phyloP scores from a whole-genome alignment of 2,113 vertebrate genomes.

The Xiphophorus couchianus region DNA sequence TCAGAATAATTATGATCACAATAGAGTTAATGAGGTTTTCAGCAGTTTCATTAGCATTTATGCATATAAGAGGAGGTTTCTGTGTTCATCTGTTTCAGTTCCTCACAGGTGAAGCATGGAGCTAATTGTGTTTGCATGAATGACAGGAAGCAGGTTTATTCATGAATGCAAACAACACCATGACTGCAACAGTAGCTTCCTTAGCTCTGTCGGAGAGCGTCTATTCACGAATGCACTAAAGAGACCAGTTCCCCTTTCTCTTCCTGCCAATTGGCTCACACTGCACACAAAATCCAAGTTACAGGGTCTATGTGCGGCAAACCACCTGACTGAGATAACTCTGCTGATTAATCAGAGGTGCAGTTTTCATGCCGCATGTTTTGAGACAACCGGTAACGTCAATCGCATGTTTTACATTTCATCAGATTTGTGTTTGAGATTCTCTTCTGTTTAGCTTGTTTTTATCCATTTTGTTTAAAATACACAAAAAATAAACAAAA shows the following conservation, averaged over 20 bases:
- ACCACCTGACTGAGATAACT: slow-evolving; percentile 47
- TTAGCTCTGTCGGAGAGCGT: slow-evolving; percentile 31
- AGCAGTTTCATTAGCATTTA: slow-evolving; percentile 27
- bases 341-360: slow-evolving; percentile 45
- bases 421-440: background rate
- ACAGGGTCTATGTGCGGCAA: slow-evolving; percentile 24
- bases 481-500: too few species aligned
- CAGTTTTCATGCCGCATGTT: slow-evolving; percentile 34
- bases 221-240: slow-evolving; percentile 58
- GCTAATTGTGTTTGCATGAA: slow-evolving; percentile 71
- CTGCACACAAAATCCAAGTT: slow-evolving; percentile 25
- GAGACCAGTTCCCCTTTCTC: slow-evolving; percentile 41
- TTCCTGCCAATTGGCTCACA: slow-evolving; percentile 53
- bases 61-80: slow-evolving; percentile 30
- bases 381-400: background rate
- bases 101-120: slow-evolving; percentile 32
- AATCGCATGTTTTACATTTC: background rate
- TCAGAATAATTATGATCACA: slow-evolving; percentile 22
- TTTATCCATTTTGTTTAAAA: background rate
- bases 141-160: slow-evolving; percentile 68
- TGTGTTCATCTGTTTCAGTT: slow-evolving; percentile 31
- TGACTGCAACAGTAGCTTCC: slow-evolving; percentile 23
- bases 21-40: slow-evolving; percentile 20
- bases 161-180: slow-evolving; percentile 61
- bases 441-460: background rate